Evolutionary conservation across 2,888 invertebrate genomes (phyloP).

Genomic region (Stramonita haemastoma): DNA sequence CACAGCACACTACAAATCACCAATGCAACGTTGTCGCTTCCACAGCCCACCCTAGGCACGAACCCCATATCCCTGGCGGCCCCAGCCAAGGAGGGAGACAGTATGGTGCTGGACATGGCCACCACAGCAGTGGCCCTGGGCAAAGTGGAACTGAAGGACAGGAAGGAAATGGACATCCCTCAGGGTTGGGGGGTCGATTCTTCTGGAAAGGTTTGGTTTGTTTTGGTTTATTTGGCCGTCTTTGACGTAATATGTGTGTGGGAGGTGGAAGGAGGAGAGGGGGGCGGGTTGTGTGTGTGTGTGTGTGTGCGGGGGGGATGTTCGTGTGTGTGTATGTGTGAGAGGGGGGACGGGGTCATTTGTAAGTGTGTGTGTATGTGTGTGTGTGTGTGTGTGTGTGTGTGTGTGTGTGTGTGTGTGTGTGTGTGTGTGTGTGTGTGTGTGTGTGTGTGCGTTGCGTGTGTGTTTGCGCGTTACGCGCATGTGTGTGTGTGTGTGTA

Average conservation of each 20-base stretch:
- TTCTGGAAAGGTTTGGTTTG: constrained; percentile 73
- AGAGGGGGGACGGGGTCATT: neutral
- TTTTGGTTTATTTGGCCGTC: neutral
- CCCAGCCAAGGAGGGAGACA: constrained; percentile 83
- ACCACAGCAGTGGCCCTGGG: constrained; percentile 95
- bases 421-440: too few relatives aligned
- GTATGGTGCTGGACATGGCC: constrained; percentile 95
- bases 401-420: too few relatives aligned
- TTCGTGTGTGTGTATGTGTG: too few relatives aligned
- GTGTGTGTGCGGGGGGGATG: too few relatives aligned
- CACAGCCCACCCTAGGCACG: constrained; percentile 87
- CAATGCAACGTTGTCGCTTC: neutral
- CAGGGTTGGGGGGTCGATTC: constrained; percentile 90
- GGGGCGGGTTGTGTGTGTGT: too few relatives aligned
- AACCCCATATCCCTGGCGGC: constrained; percentile 92
- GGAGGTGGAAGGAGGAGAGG: too few relatives aligned
- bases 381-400: neutral
- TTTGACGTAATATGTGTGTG: too few relatives aligned
- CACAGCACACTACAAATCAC: neutral
- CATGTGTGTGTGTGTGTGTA: constrained; percentile 9
- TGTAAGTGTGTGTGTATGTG: neutral
- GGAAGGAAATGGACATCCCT: constrained; percentile 88
- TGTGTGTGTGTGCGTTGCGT: too few relatives aligned
- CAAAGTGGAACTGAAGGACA: constrained; percentile 91
- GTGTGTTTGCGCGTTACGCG: neutral